Evolutionary conservation across 2,113 vertebrate species (phyloP).

Genomic region (Lepus americanus): DNA sequence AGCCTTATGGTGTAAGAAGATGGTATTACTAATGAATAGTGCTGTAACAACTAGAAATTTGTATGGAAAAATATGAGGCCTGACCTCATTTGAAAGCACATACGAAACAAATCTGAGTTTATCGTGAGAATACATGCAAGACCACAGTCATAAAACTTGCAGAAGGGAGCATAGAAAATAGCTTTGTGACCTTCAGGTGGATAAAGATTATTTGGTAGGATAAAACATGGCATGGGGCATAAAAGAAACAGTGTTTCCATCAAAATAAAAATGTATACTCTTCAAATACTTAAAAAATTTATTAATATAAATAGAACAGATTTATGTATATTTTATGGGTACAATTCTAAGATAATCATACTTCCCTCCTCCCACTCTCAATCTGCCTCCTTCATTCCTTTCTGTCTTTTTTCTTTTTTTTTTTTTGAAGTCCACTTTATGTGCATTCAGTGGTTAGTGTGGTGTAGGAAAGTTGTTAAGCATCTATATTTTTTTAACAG

Average conservation of each 20-base stretch:
- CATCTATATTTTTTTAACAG: too few relatives aligned
- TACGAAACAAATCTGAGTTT: neutral
- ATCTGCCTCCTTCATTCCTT: too few relatives aligned
- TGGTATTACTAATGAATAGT: neutral
- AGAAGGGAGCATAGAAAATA: neutral
- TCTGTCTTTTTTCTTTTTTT: too few relatives aligned
- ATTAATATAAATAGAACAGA: too few relatives aligned
- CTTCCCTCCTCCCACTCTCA: too few relatives aligned
- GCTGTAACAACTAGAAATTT: neutral
- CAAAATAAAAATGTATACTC: neutral
- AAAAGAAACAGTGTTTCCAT: neutral
- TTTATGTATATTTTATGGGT: too few relatives aligned
- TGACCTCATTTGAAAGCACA: neutral
- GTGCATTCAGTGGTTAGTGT: too few relatives aligned
- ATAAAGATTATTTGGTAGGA: neutral
- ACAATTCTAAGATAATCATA: too few relatives aligned
- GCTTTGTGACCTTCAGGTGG: neutral
- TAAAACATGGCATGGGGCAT: neutral
- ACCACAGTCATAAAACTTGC: neutral
- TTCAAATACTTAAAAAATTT: neutral
- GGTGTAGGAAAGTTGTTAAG: too few relatives aligned
- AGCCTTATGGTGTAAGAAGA: neutral
- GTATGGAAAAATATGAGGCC: neutral
- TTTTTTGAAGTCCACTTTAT: too few relatives aligned
- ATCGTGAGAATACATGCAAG: neutral